phyloP scores from a whole-genome alignment of 2,797 vertebrate species.

The Tinamus major region DNA sequence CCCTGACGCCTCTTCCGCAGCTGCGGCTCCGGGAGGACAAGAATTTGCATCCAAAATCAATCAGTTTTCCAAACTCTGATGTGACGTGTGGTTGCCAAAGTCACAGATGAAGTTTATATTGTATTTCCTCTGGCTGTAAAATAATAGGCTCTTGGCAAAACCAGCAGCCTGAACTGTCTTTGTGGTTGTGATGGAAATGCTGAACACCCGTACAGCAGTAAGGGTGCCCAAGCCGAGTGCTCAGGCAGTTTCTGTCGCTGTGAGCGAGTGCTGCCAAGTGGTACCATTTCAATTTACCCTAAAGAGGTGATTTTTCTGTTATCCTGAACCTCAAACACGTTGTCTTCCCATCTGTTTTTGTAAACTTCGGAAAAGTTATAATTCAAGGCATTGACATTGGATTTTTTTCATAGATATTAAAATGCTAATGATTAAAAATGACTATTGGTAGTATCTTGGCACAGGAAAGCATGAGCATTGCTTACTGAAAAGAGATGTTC shows the following conservation, averaged over 20 bases:
- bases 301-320: not conserved
- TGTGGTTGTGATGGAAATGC: not conserved
- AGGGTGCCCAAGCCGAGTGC: not conserved
- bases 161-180: not conserved
- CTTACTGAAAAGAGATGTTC: not conserved
- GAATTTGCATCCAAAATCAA: not conserved
- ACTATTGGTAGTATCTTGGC: not conserved
- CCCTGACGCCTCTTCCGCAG: too few relatives aligned
- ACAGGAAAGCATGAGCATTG: not conserved
- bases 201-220: not conserved
- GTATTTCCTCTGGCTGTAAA: not conserved
- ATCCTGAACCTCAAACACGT: accelerated
- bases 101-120: not conserved
- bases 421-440: not conserved
- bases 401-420: not conserved
- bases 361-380: not conserved
- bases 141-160: not conserved
- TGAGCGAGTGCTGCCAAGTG: not conserved
- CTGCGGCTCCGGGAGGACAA: not conserved
- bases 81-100: not conserved
- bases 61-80: not conserved
- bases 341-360: not conserved
- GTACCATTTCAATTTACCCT: accelerated
- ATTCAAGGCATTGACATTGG: not conserved
- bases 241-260: not conserved